Evolutionary conservation across 2,888 invertebrate species (phyloP), one percentile per base, ranked within the genome.

Genomic region (Heliconius cydno): DNA sequence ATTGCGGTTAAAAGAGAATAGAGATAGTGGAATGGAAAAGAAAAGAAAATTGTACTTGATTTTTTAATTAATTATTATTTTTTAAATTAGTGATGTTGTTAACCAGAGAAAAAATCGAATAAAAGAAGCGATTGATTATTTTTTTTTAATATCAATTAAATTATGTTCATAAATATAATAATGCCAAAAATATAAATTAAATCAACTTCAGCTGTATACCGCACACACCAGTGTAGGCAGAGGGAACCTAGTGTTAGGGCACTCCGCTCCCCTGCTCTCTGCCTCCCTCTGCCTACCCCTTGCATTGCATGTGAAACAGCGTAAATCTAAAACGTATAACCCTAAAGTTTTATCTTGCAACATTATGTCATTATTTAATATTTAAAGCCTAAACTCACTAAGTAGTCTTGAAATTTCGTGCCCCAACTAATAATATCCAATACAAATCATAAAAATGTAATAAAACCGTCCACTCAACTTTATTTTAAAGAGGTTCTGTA

Each of bases 401-500:
- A 70, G 15, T 15, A 22, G 52, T 30, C 13, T 73, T 12, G 25
- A 73, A 72, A 57, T 19, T n/a, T 38, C 72, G 25, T 46, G 60
- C 74, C 15, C 22, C 5, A 57, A 25, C n/a, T 9, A 73, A 25
- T 73, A 63, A 74, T 38, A 65, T 68, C 38, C 6, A 46, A 65
- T 65, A 79, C 67, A 81, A 81, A 81, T 79, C 75, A 74, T 60
- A 77, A 75, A 81, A 83, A 78, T 38, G 41, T 81, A 83, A 85
- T 81, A 79, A 82, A 73, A 79, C 78, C 46, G 79, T 82, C 80
- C 72, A 77, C 75, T 80, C 81, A 82, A 82, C 71, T 81, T 72
- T 30, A 76, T 63, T 80, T 81, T 83, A 66, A 81, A 79, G 67
- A 77, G 75, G 67, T 79, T 70, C 79, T 84, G 85, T 85, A 82